Conservation (phyloP, 2,888 invertebrate species). For the Isotomurus palustris region DNA sequence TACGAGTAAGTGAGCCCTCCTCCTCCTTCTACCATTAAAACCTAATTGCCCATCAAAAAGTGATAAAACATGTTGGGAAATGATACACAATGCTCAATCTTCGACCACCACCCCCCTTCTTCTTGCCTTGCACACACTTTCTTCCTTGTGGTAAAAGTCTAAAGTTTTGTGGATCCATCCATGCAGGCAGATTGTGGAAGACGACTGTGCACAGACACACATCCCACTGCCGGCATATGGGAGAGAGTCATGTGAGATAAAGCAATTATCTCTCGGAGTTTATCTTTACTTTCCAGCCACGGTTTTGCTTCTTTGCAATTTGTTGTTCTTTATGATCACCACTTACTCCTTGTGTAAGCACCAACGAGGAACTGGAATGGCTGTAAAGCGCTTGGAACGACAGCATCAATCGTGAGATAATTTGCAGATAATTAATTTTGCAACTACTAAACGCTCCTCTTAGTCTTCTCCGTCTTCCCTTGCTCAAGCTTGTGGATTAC, state of each 20-base stretch:
- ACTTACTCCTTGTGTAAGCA: conserved; percentile 30
- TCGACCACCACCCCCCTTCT: no score
- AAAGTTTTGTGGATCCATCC: no score
- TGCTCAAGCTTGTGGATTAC: no score
- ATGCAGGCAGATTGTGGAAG: conserved; percentile 21
- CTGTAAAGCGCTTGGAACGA: conserved; percentile 23
- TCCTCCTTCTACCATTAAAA: conserved; percentile 5
- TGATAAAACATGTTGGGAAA: no score
- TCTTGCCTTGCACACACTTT: no score
- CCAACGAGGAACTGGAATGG: conserved; percentile 16
- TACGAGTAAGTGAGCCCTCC: conserved; percentile 39
- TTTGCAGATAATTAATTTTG: background rate
- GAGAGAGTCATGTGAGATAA: conserved; percentile 33
- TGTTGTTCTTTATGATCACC: conserved; percentile 36
- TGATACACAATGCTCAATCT: no score
- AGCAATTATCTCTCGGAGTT: conserved; percentile 27
- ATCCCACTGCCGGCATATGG: conserved; percentile 41
- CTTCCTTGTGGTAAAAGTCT: no score
- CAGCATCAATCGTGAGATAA: conserved; percentile 35
- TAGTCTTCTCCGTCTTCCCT: background rate
- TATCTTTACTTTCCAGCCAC: conserved; percentile 43
- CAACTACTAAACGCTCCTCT: no score
- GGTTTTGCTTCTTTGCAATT: conserved; percentile 32
- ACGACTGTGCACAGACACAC: conserved; percentile 24
- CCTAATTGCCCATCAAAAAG: conserved; percentile 11